Conservation (phyloP, 1,140 invertebrate species). For the Odontomachus brunneus region DNA sequence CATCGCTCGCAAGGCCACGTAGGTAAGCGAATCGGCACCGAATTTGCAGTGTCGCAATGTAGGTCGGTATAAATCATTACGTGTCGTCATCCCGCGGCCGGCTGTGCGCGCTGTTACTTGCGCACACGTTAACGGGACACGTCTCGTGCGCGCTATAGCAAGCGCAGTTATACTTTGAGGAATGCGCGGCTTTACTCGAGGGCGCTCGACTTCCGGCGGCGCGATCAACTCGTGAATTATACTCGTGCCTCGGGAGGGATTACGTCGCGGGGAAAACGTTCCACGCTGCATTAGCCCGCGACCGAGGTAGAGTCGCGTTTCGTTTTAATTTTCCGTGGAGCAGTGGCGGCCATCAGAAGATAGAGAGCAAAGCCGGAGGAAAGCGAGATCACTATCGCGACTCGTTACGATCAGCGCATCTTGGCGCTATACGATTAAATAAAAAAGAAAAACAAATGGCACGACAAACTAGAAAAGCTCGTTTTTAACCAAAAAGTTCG, state of each 20-base stretch:
- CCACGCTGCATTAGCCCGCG: constrained; percentile 31
- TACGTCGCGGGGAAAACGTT: constrained; percentile 29
- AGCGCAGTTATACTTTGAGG: constrained; percentile 63
- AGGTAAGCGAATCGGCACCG: constrained; percentile 4
- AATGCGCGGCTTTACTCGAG: constrained; percentile 58
- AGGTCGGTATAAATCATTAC: constrained; percentile 65
- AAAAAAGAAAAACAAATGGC: not conserved
- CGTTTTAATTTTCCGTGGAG: constrained; percentile 48
- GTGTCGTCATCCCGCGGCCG: constrained; percentile 58
- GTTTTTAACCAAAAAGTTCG: no score
- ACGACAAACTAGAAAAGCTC: not conserved
- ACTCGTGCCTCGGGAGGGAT: constrained; percentile 7
- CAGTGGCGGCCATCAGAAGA: not conserved
- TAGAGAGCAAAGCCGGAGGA: not conserved
- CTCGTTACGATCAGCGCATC: not conserved
- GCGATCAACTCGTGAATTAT: constrained; percentile 48
- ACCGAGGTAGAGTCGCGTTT: constrained; percentile 5
- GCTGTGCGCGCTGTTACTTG: constrained; percentile 51
- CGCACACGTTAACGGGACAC: constrained; percentile 64
- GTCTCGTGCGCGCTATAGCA: constrained; percentile 32
- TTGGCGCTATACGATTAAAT: not conserved
- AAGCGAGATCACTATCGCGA: not conserved
- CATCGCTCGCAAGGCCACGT: not conserved
- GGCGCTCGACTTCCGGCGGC: constrained; percentile 49
- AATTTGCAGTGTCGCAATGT: constrained; percentile 48